Conservation (phyloP, 2,113 vertebrate genomes). For the Trematomus loennbergii region DNA sequence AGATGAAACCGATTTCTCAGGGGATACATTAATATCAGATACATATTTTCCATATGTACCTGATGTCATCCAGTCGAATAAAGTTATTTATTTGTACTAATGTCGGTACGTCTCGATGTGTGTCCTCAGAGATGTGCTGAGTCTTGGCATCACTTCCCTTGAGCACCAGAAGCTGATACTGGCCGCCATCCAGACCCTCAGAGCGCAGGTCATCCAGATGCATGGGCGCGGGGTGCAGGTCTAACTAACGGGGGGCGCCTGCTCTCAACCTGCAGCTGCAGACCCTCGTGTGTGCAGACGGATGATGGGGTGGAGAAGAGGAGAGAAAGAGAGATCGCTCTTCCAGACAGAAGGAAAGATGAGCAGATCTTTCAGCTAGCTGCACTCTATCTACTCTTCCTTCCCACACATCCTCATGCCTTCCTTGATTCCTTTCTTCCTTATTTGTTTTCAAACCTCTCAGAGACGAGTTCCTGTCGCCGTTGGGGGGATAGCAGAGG, state of each 20-base stretch:
- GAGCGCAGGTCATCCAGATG: conserved; percentile 93
- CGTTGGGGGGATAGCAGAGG: conserved; percentile 23
- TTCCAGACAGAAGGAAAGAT: conserved; percentile 48
- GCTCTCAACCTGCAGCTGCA: neutral
- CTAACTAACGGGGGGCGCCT: conserved; percentile 63
- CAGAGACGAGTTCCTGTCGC: conserved; percentile 25
- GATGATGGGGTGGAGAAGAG: conserved; percentile 16
- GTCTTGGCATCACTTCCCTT: conserved; percentile 89
- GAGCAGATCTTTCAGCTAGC: conserved; percentile 43
- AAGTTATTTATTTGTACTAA: no score
- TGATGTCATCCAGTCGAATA: no score
- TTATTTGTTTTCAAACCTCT: conserved; percentile 27
- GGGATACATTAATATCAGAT: neutral
- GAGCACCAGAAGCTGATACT: conserved; percentile 93
- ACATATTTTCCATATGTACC: neutral
- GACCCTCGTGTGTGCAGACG: conserved; percentile 13
- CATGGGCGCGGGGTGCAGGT: conserved; percentile 95
- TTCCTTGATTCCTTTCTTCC: conserved; percentile 60
- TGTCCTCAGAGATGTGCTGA: conserved; percentile 88
- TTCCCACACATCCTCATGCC: conserved; percentile 57
- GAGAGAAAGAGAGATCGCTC: conserved; percentile 33
- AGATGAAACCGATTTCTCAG: no score
- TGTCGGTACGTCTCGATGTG: no score
- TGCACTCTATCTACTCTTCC: conserved; percentile 50
- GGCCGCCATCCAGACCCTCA: conserved; percentile 90